phyloP scores from a whole-genome alignment of 2,888 invertebrate genomes.

The Eurois occulta region DNA sequence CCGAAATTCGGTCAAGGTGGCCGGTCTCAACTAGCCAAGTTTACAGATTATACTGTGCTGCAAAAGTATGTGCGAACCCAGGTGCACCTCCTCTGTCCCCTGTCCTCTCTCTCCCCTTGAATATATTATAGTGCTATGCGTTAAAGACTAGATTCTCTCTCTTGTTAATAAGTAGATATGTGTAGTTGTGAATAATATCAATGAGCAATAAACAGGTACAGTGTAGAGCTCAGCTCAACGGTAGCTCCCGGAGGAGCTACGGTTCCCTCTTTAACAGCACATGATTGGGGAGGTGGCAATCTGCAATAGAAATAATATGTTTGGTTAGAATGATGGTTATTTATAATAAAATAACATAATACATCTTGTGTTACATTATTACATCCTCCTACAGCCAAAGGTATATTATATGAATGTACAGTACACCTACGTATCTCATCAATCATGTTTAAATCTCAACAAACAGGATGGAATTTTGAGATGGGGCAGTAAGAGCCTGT shows the following conservation, averaged over 20 bases:
- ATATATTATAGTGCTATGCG: slow-evolving; percentile 33
- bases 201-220: slow-evolving; percentile 74
- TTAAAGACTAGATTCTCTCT: slow-evolving; percentile 57
- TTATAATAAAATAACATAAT: not conserved
- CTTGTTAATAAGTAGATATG: slow-evolving; percentile 62
- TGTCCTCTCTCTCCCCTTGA: not conserved
- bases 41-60: not conserved
- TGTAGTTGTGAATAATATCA: slow-evolving; percentile 47
- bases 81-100: not conserved
- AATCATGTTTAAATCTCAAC: not conserved
- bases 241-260: slow-evolving; percentile 84
- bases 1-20: not conserved
- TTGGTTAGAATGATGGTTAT: not conserved
- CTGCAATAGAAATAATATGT: slow-evolving; percentile 76
- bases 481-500: too few relatives aligned
- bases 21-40: not conserved
- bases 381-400: too few relatives aligned
- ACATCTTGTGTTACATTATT: not conserved
- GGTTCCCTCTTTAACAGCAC: slow-evolving; percentile 75
- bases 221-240: slow-evolving; percentile 69
- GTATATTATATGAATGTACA: too few relatives aligned
- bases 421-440: too few relatives aligned
- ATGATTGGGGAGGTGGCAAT: slow-evolving; percentile 78
- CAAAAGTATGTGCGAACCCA: not conserved
- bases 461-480: not conserved